Conservation (phyloP, 2,888 invertebrate genomes). For the Sialis fuliginosa region DNA sequence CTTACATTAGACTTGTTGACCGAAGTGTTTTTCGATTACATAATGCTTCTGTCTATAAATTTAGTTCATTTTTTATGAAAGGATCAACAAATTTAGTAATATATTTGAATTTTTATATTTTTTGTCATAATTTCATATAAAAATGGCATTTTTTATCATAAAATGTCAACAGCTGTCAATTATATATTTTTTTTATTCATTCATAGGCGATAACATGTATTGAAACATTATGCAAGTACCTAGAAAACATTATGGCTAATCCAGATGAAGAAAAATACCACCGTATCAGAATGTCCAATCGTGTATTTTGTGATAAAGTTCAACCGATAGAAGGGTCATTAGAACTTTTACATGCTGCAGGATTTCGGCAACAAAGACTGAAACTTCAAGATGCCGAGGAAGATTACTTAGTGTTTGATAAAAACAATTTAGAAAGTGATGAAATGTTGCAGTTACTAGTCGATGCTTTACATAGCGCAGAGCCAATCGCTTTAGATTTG, state of each 20-base stretch:
- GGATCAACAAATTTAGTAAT: no score
- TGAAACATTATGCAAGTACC: constrained; percentile 71
- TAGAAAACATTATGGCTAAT: constrained; percentile 75
- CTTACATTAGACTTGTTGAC: background rate
- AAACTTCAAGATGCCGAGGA: constrained; percentile 39
- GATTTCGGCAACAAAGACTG: constrained; percentile 49
- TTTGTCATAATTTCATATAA: no score
- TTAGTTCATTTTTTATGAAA: no score
- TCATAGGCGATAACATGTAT: constrained; percentile 59
- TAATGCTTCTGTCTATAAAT: no score
- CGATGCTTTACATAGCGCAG: constrained; percentile 62
- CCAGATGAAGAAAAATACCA: constrained; percentile 79
- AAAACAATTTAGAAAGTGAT: constrained; percentile 34
- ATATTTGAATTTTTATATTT: no score
- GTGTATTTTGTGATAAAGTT: constrained; percentile 64
- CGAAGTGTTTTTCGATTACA: background rate
- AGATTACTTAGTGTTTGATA: constrained; percentile 47
- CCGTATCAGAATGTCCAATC: constrained; percentile 73
- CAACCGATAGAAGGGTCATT: constrained; percentile 59
- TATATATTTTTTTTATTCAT: constrained; percentile 4
- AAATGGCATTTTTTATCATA: background rate
- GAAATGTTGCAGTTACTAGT: constrained; percentile 41
- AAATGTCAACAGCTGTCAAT: background rate
- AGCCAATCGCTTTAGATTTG: constrained; percentile 65
- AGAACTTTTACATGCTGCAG: constrained; percentile 68